These are phyloP conservation scores for Neomicropteryx cornuta DNA, from an alignment of 1,140 invertebrate species.

Conservation along the genomic window DNA sequence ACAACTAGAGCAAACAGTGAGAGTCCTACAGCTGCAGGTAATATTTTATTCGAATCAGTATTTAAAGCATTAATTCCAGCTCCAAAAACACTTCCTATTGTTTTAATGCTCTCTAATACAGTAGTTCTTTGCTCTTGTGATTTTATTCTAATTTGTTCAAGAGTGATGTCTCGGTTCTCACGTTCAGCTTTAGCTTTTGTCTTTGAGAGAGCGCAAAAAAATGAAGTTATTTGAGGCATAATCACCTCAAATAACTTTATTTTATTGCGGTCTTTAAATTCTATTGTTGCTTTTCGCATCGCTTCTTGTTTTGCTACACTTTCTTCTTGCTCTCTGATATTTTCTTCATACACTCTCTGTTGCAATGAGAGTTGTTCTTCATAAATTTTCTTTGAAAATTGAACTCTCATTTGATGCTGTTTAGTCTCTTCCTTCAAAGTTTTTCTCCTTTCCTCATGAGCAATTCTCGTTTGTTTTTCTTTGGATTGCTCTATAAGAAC, in stretches of 20 bases:
- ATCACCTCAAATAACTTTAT: conserved; percentile 83
- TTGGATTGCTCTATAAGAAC: conserved; percentile 85
- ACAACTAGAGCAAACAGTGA: conserved; percentile 86
- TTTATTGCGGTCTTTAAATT: conserved; percentile 87
- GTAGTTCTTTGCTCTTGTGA: conserved; percentile 87
- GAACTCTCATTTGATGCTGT: conserved; percentile 84
- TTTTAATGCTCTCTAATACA: conserved; percentile 92
- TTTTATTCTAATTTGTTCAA: conserved; percentile 87
- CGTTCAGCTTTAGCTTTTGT: conserved; percentile 86
- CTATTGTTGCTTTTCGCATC: conserved; percentile 86
- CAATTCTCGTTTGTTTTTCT: conserved; percentile 73
- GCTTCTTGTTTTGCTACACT: conserved; percentile 96
- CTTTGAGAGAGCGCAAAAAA: conserved; percentile 81
- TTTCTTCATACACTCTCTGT: conserved; percentile 88
- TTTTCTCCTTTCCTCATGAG: conserved; percentile 89
- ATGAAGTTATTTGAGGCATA: no score
- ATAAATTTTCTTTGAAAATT: conserved; percentile 92
- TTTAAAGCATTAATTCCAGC: conserved; percentile 79
- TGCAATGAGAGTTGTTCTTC: conserved; percentile 92
- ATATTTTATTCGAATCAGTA: conserved; percentile 88
- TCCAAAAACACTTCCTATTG: conserved; percentile 83
- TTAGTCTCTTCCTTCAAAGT: conserved; percentile 90
- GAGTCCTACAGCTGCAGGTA: conserved; percentile 82
- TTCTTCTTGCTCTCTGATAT: conserved; percentile 88
- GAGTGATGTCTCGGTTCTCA: conserved; percentile 91